Conservation (phyloP, 1,140 invertebrate genomes). For the Pentalonia nigronervosa region DNA sequence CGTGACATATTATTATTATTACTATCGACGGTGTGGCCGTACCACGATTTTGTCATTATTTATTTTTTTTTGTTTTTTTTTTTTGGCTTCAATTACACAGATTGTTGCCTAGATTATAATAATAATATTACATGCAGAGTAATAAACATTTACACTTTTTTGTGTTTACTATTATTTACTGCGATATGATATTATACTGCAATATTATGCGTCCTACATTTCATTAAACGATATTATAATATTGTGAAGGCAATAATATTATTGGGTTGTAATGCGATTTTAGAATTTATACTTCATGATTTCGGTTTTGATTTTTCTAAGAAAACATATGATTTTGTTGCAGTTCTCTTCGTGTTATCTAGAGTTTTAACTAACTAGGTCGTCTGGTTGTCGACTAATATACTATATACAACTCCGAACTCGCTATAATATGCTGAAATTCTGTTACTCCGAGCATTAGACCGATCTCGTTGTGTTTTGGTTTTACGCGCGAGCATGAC, state of each 20-base stretch:
- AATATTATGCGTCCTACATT: too few species aligned
- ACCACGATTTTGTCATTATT: not conserved
- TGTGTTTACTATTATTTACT: not conserved
- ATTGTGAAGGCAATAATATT: too few species aligned
- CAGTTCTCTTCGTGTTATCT: not conserved
- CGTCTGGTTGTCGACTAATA: not conserved
- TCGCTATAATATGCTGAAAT: not conserved
- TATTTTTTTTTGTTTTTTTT: too few species aligned
- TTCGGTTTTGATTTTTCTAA: too few species aligned
- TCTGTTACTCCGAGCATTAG: not conserved
- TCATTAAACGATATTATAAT: not conserved
- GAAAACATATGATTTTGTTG: not conserved
- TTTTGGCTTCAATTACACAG: not conserved
- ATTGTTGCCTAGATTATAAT: not conserved
- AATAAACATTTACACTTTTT: not conserved
- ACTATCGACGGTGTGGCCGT: not conserved
- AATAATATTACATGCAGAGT: too few species aligned
- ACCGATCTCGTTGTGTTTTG: not conserved
- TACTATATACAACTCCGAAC: not conserved
- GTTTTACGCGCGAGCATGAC: not conserved
- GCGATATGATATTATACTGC: too few species aligned
- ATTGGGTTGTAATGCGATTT: too few species aligned
- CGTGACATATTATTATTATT: not conserved
- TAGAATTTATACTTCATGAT: too few species aligned
- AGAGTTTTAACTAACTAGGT: not conserved